Percentiles rank a stretch among this genome's conserved stretches.
These are phyloP conservation scores for Microctonus aethiopoides DNA, from an alignment of 2,888 invertebrate species.

Conservation along the genomic window DNA sequence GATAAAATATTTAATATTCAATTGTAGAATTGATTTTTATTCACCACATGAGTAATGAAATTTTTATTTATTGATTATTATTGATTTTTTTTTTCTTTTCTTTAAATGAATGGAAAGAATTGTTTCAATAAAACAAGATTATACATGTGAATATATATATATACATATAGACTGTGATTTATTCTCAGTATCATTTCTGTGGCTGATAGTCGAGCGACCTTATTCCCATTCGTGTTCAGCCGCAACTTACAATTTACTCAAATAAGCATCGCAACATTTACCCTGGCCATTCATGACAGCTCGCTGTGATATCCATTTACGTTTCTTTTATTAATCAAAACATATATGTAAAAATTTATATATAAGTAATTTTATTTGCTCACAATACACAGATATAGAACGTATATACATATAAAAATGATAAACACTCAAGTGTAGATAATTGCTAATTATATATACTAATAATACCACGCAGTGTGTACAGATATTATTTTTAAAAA, in stretches of 20 bases:
- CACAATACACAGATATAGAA: not conserved
- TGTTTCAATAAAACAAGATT: conserved; percentile 15
- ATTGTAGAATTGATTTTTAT: no score
- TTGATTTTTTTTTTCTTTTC: conserved; percentile 1
- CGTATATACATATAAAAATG: not conserved
- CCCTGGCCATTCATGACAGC: conserved; percentile 15
- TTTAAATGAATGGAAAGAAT: conserved; percentile 1
- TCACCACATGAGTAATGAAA: not conserved
- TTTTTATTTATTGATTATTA: not conserved
- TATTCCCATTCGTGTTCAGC: conserved; percentile 29
- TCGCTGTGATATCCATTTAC: not conserved
- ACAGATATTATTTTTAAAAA: conserved; percentile 3
- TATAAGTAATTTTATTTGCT: not conserved
- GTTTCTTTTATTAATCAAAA: not conserved
- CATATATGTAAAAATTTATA: not conserved
- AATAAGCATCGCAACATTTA: conserved; percentile 32
- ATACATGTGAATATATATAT: no score
- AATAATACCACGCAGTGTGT: not conserved
- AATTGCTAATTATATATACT: conserved; percentile 17
- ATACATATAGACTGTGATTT: conserved; percentile 13
- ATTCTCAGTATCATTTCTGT: conserved; percentile 21
- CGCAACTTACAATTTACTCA: conserved; percentile 34
- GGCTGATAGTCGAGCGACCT: conserved; percentile 28
- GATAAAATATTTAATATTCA: not conserved
- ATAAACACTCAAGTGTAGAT: not conserved